A percentile compares a stretch with the other conserved stretches of the same genome.
These are phyloP conservation scores for Sarcophaga rosellei DNA, from an alignment of 2,888 invertebrate genomes.

Conservation along the genomic window DNA sequence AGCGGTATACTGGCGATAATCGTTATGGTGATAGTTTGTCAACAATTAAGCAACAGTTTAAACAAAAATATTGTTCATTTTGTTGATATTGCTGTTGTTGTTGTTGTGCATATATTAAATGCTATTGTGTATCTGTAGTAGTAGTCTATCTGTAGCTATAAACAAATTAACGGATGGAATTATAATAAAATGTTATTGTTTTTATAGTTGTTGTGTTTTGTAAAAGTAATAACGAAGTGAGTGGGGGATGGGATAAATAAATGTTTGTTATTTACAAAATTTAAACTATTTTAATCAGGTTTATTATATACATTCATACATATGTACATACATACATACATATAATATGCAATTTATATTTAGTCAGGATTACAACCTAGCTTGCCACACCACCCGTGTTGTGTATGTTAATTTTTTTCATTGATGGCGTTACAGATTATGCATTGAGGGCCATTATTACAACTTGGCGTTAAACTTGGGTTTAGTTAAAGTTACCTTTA, in stretches of 20 bases:
- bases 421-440: too few relatives aligned
- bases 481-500: too few relatives aligned
- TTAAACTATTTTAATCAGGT: too few relatives aligned
- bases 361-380: too few relatives aligned
- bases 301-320: too few relatives aligned
- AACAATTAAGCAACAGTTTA: slow-evolving; percentile 51
- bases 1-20: background rate
- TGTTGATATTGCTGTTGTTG: background rate
- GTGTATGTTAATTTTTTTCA: too few relatives aligned
- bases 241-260: background rate
- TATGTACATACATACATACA: too few relatives aligned
- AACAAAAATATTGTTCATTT: slow-evolving; percentile 14
- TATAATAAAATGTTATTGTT: background rate
- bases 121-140: background rate
- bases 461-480: too few relatives aligned
- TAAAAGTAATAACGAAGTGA: background rate
- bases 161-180: slow-evolving; percentile 20
- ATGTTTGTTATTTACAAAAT: too few relatives aligned
- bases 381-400: too few relatives aligned
- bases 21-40: slow-evolving; percentile 45
- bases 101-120: slow-evolving; percentile 10
- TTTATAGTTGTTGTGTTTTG: background rate
- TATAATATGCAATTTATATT: too few relatives aligned
- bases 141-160: background rate
- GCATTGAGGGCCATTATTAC: too few relatives aligned